phyloP scores from a whole-genome alignment of 2,113 vertebrate species.

The Thryonomys swinderianus region DNA sequence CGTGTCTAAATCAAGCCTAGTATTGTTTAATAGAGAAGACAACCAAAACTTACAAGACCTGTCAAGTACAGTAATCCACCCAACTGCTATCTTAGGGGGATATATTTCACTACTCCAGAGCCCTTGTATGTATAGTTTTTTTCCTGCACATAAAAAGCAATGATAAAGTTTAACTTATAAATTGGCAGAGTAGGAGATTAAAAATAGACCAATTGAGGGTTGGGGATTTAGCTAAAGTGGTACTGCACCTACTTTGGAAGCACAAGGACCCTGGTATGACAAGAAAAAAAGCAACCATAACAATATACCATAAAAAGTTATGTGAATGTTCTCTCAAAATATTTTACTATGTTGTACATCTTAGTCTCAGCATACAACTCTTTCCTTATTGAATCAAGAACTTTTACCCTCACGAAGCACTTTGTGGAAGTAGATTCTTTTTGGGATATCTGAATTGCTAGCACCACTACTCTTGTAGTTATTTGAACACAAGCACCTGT shows the following conservation, averaged over 20 bases:
- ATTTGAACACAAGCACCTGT: neutral
- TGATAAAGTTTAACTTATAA: neutral
- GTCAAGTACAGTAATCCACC: neutral
- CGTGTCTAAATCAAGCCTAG: conserved; percentile 48
- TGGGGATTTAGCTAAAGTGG: too few relatives aligned
- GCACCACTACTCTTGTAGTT: neutral
- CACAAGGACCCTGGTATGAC: too few relatives aligned
- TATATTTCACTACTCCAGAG: neutral
- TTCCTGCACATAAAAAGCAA: neutral
- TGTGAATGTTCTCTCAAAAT: neutral
- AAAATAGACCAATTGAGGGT: neutral
- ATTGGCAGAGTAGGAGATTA: neutral
- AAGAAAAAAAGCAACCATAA: too few relatives aligned
- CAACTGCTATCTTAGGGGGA: neutral
- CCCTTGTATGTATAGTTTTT: neutral
- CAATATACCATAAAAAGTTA: neutral
- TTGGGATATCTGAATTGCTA: neutral
- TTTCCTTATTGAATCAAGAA: neutral
- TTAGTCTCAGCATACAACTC: neutral
- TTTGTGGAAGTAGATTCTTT: neutral
- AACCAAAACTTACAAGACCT: conserved; percentile 22
- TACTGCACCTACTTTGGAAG: too few relatives aligned
- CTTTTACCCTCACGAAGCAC: neutral
- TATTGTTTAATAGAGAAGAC: neutral
- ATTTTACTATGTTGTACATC: neutral